phyloP scores from a whole-genome alignment of 2,888 invertebrate genomes.

The Disparrhopalites patrizii region DNA sequence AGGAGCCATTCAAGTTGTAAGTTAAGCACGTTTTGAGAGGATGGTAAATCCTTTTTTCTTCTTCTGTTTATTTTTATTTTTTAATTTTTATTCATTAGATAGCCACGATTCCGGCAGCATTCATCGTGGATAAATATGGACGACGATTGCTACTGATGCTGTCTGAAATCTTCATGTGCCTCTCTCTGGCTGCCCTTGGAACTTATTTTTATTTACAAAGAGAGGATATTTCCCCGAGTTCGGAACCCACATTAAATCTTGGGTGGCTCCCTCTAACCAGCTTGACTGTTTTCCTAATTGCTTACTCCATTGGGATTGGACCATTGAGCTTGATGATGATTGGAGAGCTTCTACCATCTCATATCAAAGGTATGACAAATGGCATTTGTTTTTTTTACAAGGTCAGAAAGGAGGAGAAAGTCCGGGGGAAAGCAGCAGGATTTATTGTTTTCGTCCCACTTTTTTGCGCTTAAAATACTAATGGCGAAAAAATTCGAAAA shows the following conservation, averaged over 20 bases:
- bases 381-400: too few species aligned
- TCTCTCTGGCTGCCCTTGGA: conserved; percentile 36
- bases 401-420: too few species aligned
- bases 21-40: not conserved
- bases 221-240: conserved; percentile 19
- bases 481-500: too few species aligned
- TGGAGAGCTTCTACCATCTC: conserved; percentile 45
- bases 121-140: conserved; percentile 43
- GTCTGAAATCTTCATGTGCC: conserved; percentile 40
- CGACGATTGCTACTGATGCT: conserved; percentile 42
- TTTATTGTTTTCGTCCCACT: too few species aligned
- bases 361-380: conserved; percentile 40
- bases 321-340: conserved; percentile 43
- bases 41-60: not conserved
- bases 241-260: conserved; percentile 18
- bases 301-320: conserved; percentile 43
- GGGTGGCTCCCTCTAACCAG: conserved; percentile 40
- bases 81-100: conserved; percentile 28
- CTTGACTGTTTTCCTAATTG: conserved; percentile 40
- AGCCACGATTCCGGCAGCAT: conserved; percentile 41
- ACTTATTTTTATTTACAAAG: conserved; percentile 34
- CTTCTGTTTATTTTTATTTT: not conserved
- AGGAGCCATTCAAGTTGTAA: conserved; percentile 42
- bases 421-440: too few species aligned
- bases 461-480: too few species aligned